phyloP scores from a whole-genome alignment of 2,113 vertebrate genomes.

The Elephantulus edwardii region DNA sequence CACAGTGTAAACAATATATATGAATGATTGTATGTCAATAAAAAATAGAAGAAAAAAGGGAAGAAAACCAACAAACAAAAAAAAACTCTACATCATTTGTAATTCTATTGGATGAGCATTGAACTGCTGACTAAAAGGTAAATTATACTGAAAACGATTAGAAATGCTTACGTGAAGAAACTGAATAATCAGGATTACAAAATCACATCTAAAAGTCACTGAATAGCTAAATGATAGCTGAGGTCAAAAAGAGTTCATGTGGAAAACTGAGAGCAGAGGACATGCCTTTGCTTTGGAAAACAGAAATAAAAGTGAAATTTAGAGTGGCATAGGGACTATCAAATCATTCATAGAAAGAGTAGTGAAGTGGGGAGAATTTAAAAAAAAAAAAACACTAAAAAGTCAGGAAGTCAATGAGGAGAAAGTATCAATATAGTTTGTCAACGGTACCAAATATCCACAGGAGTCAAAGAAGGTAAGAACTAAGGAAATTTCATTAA shows the following conservation, averaged over 20 bases:
- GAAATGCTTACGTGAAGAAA: neutral
- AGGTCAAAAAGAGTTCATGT: neutral
- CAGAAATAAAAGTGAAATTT: neutral
- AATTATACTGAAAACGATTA: neutral
- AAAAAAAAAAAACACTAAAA: neutral
- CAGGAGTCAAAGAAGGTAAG: neutral
- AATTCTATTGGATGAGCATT: too few relatives aligned
- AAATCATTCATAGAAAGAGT: neutral
- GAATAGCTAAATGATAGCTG: neutral
- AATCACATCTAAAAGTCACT: neutral
- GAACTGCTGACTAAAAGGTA: too few relatives aligned
- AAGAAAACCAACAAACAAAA: too few relatives aligned
- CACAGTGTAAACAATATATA: too few relatives aligned
- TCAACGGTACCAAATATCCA: neutral
- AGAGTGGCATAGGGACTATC: neutral
- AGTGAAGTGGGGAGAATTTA: neutral
- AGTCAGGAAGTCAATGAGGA: neutral
- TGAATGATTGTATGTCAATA: too few relatives aligned
- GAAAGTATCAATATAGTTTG: neutral
- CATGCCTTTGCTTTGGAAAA: neutral
- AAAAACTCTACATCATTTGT: too few relatives aligned
- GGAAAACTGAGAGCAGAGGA: conserved; percentile 1
- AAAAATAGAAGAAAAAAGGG: too few relatives aligned
- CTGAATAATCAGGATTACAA: neutral
- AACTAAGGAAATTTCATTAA: neutral